Evolutionary conservation across 2,113 vertebrate genomes (phyloP), one percentile per base, ranked within the genome.

Genomic region (Eonycteris spelaea): DNA sequence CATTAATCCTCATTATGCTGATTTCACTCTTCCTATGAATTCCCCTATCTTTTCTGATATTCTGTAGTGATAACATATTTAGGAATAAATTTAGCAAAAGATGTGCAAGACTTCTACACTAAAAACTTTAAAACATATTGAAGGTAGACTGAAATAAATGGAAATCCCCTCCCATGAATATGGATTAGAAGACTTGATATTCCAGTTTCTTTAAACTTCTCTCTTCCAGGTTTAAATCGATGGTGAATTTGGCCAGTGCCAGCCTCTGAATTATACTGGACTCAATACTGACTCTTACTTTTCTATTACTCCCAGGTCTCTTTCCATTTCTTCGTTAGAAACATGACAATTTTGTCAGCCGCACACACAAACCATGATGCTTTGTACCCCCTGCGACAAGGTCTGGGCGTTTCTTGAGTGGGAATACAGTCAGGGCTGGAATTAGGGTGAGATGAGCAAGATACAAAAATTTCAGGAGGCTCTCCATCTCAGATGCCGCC

Each of bases 241-340:
- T 13, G 35, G 57, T 74, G 57, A 57, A 43, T 70, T 43, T 63
- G 77, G 68, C 92, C 70, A 79, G 5, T 1, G n/a, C 21, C 57
- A 74, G 71, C 35, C 30, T 70, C 40, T 7, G 22, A n/a, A 38
- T 67, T 71, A 45, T 57, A n/a, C 5, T 9, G 8, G 30, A 61
- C 53, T 90, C n/a, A 1, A n/a, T 7, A 18, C 16, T 4, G 15
- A 33, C 35, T 19, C 38, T 77, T 48, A 8, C 40, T 73, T 79
- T 11, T 0, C 22, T 5, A 21, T 24, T 1, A 30, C n/a, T 6
- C 12, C 30, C 4, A 1, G 11, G 16, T 45, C 16, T 65, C 45
- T 90, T 95, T 85, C 40, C 24, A 59, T 74, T 45, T 75, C 75
- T 9, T 30, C n/a, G 18, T 15, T n/a, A 63, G n/a, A 75, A n/a